phyloP scores from a whole-genome alignment of 1,140 invertebrate species.

The Lordiphosa collinella region DNA sequence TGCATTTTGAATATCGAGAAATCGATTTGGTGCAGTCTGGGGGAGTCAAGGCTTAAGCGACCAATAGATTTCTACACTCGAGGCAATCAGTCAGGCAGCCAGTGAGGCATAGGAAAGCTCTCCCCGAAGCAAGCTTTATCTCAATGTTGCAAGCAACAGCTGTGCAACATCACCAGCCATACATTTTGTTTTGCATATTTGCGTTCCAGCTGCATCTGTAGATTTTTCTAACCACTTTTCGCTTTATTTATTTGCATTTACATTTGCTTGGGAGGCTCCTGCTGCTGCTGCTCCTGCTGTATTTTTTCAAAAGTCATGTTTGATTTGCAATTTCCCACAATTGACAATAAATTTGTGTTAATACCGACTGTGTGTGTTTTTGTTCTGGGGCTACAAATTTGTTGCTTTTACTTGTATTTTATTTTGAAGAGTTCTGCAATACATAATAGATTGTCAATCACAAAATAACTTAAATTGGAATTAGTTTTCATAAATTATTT shows the following conservation, averaged over 20 bases:
- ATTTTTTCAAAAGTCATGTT: conserved; percentile 63
- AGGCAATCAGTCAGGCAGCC: conserved; percentile 17
- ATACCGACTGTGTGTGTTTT: conserved; percentile 23
- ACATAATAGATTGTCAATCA: no score
- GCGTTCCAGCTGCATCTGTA: conserved; percentile 25
- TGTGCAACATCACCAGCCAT: conserved; percentile 34
- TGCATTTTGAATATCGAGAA: no score
- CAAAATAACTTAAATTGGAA: background rate
- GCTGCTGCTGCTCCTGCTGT: conserved; percentile 4
- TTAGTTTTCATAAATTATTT: background rate
- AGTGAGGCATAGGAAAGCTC: background rate
- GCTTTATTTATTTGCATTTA: conserved; percentile 47
- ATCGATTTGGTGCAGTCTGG: no score
- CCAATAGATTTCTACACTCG: conserved; percentile 15
- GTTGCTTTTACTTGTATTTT: conserved; percentile 42
- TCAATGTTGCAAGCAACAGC: conserved; percentile 29
- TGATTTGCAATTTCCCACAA: conserved; percentile 74
- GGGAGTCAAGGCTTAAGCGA: conserved; percentile 1
- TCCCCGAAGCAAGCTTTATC: background rate
- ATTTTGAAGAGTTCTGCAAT: background rate
- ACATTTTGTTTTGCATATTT: conserved; percentile 28
- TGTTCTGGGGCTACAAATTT: conserved; percentile 32
- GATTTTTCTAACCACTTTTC: conserved; percentile 54
- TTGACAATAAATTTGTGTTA: conserved; percentile 43
- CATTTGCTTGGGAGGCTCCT: conserved; percentile 15